Evolutionary conservation across 2,113 vertebrate species (phyloP).

Genomic region (Nicator chloris): DNA sequence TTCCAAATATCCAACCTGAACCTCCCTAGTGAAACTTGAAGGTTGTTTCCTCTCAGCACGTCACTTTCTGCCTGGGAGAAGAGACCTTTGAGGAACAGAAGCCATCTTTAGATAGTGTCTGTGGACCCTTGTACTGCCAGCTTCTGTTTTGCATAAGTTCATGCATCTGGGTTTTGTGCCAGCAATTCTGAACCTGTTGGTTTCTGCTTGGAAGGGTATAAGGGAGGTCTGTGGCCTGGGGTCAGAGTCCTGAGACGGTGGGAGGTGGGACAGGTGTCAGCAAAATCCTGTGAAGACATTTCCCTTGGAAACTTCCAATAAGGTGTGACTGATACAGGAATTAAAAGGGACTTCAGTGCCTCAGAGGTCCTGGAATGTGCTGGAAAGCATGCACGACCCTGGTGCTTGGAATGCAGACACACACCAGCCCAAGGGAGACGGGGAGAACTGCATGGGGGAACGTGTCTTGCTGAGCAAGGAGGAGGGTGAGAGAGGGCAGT

Average conservation of each 20-base stretch:
- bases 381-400: rapidly evolving
- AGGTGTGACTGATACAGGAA: not conserved
- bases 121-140: not conserved
- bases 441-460: not conserved
- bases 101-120: not conserved
- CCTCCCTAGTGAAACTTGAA: not conserved
- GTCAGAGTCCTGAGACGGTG: too few species aligned
- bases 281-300: not conserved
- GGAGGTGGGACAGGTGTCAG: not conserved
- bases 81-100: not conserved
- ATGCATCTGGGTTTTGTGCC: rapidly evolving
- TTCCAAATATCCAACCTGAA: not conserved
- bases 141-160: not conserved
- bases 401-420: not conserved
- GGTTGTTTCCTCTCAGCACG: not conserved
- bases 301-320: not conserved
- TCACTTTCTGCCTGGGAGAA: not conserved
- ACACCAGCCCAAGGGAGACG: not conserved
- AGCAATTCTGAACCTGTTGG: not conserved
- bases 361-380: not conserved
- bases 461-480: not conserved
- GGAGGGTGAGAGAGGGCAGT: not conserved
- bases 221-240: not conserved
- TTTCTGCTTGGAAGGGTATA: not conserved
- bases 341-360: not conserved